These are phyloP conservation scores for Pollachius pollachius DNA, from an alignment of 2,113 vertebrate genomes.

Conservation along the genomic window DNA sequence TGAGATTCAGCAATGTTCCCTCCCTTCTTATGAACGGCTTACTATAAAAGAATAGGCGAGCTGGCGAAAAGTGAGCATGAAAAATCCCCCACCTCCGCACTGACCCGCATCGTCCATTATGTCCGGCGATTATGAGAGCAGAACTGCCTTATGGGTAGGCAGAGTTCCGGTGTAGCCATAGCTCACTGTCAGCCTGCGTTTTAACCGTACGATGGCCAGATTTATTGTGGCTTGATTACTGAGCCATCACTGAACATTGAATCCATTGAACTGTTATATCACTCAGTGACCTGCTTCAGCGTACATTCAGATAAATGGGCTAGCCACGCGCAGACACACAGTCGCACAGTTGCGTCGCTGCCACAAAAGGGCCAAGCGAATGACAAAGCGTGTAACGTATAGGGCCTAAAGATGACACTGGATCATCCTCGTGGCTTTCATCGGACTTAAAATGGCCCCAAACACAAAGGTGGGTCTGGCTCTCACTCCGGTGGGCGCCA, in stretches of 20 bases:
- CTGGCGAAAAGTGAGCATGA: conserved; percentile 78
- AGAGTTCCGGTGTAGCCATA: conserved; percentile 63
- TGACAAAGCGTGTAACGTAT: conserved; percentile 46
- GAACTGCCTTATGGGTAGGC: conserved; percentile 72
- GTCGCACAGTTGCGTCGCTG: conserved; percentile 41
- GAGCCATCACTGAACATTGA: conserved; percentile 37
- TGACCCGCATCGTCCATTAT: conserved; percentile 82
- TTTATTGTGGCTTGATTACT: conserved; percentile 61
- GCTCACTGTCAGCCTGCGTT: conserved; percentile 69
- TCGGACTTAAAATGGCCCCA: conserved; percentile 23
- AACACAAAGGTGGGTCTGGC: conserved; percentile 55
- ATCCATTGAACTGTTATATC: conserved; percentile 39
- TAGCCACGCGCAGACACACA: conserved; percentile 42
- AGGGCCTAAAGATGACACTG: conserved; percentile 34
- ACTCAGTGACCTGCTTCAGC: conserved; percentile 46
- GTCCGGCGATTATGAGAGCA: conserved; percentile 76
- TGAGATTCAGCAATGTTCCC: conserved; percentile 59
- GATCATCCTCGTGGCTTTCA: conserved; percentile 34
- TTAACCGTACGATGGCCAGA: conserved; percentile 59
- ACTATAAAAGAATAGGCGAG: conserved; percentile 74
- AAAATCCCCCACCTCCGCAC: conserved; percentile 76
- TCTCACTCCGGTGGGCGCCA: conserved; percentile 47
- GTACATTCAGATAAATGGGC: conserved; percentile 62
- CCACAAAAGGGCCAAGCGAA: conserved; percentile 39
- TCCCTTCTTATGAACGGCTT: conserved; percentile 42